Base-by-base conservation (phyloP, 2,113 vertebrate genomes). In the Eudyptes chrysolophus region DNA sequence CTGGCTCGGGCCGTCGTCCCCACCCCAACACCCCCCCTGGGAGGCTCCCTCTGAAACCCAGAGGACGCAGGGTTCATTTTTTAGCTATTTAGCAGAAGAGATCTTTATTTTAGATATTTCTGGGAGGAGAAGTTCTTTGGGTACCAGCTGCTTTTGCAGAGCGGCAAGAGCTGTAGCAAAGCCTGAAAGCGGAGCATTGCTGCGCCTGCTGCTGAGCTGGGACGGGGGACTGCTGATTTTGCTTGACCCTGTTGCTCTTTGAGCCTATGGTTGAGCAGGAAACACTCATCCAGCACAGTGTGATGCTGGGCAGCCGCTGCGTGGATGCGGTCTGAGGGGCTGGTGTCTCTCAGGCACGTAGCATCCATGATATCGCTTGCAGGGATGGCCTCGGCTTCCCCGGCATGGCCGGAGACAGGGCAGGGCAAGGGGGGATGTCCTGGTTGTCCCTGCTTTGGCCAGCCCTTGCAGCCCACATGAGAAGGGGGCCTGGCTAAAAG, bases 391-490 rank as follows among this genome's bases (percentile, higher is more conserved):
- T n/a, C 2, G 2, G 17, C 29, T 58, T 74, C 44, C 16, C 60
- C 0, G 3, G 30, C 13, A 3, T 7, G 29, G 34, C 38, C 3
- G 9, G 36, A 30, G 44, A n/a, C 6, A 9, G 48, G 32, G 6
- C 4, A 9, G 34, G 27, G 13, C 8, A 6, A 42, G 51, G 3
- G 9, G 38, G 40, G n/a, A 13, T 17, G 46, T 9, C 2, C 5
- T 7, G 16, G 9, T 21, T 30, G 16, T 26, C 60, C 29, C 7
- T 1, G 2, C 27, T 52, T 34, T 1, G 6, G 36, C 26, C 42
- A 24, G 4, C 25, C 18, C 40, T 40, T 8, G 30, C 13, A 29
- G n/a, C 16, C 21, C 0, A 0, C 20, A 0, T 2, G 57, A 7
- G 51, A 14, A 18, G 13, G 22, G 46, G 26, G 36, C 30, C 2